Percentiles rank a stretch among this genome's conserved stretches.
Evolutionary conservation across 1,140 invertebrate genomes (phyloP).

Genomic region (Leguminivora glycinivorella): DNA sequence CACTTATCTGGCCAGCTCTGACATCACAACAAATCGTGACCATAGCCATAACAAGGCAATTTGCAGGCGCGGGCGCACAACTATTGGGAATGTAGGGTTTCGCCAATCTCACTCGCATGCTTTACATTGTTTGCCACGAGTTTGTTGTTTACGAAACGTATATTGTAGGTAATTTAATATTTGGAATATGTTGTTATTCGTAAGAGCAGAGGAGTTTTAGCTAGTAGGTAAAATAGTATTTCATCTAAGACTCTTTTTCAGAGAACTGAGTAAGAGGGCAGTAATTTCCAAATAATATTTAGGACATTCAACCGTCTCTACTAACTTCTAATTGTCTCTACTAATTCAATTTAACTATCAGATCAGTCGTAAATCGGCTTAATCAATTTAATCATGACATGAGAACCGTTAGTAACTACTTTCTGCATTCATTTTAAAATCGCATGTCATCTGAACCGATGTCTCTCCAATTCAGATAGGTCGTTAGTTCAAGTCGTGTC

Average conservation of each 20-base stretch:
- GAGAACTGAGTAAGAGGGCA: too few species aligned
- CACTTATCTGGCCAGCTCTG: neutral
- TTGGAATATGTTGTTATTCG: neutral
- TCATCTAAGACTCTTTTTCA: too few species aligned
- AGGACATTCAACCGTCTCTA: too few species aligned
- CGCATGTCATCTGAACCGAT: neutral
- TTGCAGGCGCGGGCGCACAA: neutral
- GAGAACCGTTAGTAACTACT: too few species aligned
- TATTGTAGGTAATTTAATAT: neutral
- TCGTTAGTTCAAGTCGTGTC: neutral
- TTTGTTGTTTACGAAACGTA: neutral
- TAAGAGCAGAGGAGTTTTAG: too few species aligned
- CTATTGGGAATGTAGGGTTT: conserved; percentile 12
- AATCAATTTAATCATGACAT: neutral
- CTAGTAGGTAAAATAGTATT: too few species aligned
- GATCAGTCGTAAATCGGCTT: neutral
- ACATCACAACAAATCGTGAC: conserved; percentile 1
- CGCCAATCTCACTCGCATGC: conserved; percentile 4
- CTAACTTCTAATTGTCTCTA: too few species aligned
- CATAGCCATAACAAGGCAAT: neutral
- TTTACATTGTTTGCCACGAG: neutral
- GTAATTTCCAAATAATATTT: too few species aligned
- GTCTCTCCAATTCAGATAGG: neutral
- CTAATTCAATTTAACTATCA: too few species aligned
- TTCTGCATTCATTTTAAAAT: neutral